Evolutionary conservation across 2,888 invertebrate species (phyloP).

Genomic region (Cordilura impudica): DNA sequence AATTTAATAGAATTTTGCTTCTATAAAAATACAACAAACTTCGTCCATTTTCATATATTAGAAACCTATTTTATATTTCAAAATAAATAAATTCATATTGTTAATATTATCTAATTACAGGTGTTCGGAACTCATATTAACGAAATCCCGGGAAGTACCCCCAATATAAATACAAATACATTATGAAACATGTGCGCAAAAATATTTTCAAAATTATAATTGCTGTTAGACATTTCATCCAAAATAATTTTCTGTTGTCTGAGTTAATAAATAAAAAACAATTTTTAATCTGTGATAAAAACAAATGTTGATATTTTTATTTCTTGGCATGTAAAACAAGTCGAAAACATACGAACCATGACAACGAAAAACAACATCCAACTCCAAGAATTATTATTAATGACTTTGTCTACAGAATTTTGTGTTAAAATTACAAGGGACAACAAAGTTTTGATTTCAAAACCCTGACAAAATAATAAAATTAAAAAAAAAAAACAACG

Average conservation of each 20-base stretch:
- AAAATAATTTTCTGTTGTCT: conserved; percentile 21
- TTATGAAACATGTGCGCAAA: too few relatives aligned
- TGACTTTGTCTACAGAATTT: conserved; percentile 72
- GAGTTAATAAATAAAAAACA: conserved; percentile 37
- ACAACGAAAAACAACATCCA: conserved; percentile 44
- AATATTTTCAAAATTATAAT: too few relatives aligned
- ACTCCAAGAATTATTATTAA: conserved; percentile 70
- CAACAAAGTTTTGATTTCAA: conserved; percentile 60
- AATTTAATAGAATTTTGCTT: too few relatives aligned
- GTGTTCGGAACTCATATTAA: too few relatives aligned
- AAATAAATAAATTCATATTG: too few relatives aligned
- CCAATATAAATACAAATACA: too few relatives aligned
- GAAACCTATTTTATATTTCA: too few relatives aligned
- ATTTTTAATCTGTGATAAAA: conserved; percentile 40
- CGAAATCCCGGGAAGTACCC: too few relatives aligned
- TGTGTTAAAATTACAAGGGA: conserved; percentile 68
- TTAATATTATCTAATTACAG: too few relatives aligned
- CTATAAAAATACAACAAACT: too few relatives aligned
- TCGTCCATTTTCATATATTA: too few relatives aligned
- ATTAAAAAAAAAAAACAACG: conserved; percentile 18
- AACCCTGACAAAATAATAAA: conserved; percentile 41
- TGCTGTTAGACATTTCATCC: too few relatives aligned
- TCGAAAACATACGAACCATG: conserved; percentile 56
- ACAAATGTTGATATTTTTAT: conserved; percentile 56
- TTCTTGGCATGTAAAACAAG: conserved; percentile 61